Percentiles rank a stretch among this genome's conserved stretches.
These are phyloP conservation scores for Burhinus bistriatus DNA, from an alignment of 2,113 vertebrate genomes.

Conservation along the genomic window DNA sequence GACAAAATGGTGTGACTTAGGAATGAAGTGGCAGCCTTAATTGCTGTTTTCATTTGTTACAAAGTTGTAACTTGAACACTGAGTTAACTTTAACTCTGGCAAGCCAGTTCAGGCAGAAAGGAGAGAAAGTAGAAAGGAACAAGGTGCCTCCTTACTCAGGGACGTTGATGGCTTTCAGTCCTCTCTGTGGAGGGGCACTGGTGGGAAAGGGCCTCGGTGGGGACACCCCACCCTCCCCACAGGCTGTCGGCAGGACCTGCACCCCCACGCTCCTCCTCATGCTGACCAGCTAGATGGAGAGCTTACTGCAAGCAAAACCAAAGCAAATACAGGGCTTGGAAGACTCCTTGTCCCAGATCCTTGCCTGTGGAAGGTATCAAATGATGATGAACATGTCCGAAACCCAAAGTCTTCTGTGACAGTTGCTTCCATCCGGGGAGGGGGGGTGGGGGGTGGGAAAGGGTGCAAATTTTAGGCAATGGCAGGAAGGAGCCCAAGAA, in stretches of 20 bases:
- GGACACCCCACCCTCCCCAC: background rate
- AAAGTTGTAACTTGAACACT: constrained; percentile 33
- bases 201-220: fast-evolving
- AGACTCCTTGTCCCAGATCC: background rate
- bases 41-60: constrained; percentile 64
- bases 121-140: background rate
- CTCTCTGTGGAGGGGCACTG: background rate
- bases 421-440: background rate
- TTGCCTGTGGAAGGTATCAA: background rate
- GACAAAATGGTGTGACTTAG: constrained; percentile 68
- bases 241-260: background rate
- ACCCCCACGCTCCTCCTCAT: background rate
- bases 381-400: background rate
- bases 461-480: background rate
- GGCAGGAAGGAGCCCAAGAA: background rate
- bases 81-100: constrained; percentile 31
- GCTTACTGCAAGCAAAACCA: background rate
- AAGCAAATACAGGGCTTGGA: background rate
- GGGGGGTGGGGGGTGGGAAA: no score
- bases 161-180: background rate
- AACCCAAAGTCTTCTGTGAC: background rate
- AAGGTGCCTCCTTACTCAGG: background rate
- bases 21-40: constrained; percentile 69
- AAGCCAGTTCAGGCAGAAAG: background rate
- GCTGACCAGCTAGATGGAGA: background rate